A percentile compares a stretch with the other conserved stretches of the same genome.
Evolutionary conservation across 2,113 vertebrate genomes (phyloP).

Genomic region (Numenius arquata): DNA sequence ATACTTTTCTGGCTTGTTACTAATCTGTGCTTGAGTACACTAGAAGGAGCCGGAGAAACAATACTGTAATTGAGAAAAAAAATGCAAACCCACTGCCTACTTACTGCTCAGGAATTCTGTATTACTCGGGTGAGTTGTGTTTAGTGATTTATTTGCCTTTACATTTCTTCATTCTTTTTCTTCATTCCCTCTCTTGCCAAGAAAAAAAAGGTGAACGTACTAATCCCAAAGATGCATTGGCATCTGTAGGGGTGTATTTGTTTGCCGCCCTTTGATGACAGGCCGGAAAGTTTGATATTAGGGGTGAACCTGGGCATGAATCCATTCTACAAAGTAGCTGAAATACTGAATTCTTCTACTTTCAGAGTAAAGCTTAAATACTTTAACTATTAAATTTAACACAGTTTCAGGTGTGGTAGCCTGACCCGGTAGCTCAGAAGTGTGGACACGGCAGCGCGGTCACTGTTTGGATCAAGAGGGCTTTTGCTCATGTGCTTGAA

Average conservation of each 20-base stretch:
- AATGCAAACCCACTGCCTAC: not conserved
- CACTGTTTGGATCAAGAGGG: not conserved
- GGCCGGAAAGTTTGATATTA: not conserved
- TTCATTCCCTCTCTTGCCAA: not conserved
- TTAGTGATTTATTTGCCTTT: not conserved
- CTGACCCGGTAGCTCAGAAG: not conserved
- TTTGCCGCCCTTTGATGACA: not conserved
- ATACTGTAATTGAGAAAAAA: slow-evolving; percentile 36
- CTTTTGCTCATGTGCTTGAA: not conserved
- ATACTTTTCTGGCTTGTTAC: not conserved
- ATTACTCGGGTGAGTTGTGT: not conserved
- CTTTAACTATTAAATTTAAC: not conserved
- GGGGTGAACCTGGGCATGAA: not conserved
- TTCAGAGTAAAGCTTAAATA: not conserved
- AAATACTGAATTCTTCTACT: not conserved
- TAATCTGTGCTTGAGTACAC: slow-evolving; percentile 34
- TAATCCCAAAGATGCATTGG: not conserved
- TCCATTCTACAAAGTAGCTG: not conserved
- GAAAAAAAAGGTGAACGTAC: not conserved
- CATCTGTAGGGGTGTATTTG: not conserved
- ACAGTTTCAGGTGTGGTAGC: not conserved
- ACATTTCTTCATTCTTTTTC: not conserved
- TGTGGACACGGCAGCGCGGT: accelerated
- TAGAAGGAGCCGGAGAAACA: slow-evolving; percentile 21
- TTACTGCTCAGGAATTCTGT: slow-evolving; percentile 30